Evolutionary conservation across 2,888 invertebrate genomes (phyloP).

Genomic region (Miltochrista miniata): DNA sequence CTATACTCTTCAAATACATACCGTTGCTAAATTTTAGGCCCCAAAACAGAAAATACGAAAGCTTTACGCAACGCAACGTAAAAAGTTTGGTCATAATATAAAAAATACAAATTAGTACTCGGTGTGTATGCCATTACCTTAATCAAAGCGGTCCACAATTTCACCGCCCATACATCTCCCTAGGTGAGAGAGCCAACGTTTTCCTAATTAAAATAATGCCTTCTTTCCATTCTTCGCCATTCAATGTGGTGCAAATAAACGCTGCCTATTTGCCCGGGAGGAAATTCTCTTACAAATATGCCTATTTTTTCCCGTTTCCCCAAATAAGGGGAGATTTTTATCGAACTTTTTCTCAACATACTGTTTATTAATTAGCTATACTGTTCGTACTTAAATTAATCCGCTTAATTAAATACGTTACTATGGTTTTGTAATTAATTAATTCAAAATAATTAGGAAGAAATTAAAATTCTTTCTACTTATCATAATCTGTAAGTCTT

Average conservation of each 20-base stretch:
- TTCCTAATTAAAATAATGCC: constrained; percentile 82
- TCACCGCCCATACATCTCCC: constrained; percentile 44
- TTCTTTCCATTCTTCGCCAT: constrained; percentile 75
- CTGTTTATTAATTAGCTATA: constrained; percentile 63
- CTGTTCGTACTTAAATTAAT: constrained; percentile 51
- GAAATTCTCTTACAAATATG: constrained; percentile 68
- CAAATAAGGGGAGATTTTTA: constrained; percentile 63
- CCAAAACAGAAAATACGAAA: background rate
- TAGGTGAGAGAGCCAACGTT: constrained; percentile 59
- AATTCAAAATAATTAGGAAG: too few relatives aligned
- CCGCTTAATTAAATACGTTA: constrained; percentile 47
- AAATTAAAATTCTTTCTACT: too few relatives aligned
- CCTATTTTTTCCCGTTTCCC: constrained; percentile 65
- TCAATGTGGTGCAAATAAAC: constrained; percentile 80
- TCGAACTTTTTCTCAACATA: constrained; percentile 52
- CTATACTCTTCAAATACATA: background rate
- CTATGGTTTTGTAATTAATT: constrained; percentile 15
- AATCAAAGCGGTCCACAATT: constrained; percentile 55
- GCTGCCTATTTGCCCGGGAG: constrained; percentile 64
- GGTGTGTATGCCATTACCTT: constrained; percentile 37
- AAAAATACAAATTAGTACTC: constrained; percentile 22
- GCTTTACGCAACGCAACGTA: constrained; percentile 12
- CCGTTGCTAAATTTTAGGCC: background rate
- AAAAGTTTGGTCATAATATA: constrained; percentile 18
- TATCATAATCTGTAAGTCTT: too few relatives aligned